Evolutionary conservation across 2,113 vertebrate species (phyloP), one percentile per base, ranked within the genome.

Genomic region (Formicarius rufipectus): DNA sequence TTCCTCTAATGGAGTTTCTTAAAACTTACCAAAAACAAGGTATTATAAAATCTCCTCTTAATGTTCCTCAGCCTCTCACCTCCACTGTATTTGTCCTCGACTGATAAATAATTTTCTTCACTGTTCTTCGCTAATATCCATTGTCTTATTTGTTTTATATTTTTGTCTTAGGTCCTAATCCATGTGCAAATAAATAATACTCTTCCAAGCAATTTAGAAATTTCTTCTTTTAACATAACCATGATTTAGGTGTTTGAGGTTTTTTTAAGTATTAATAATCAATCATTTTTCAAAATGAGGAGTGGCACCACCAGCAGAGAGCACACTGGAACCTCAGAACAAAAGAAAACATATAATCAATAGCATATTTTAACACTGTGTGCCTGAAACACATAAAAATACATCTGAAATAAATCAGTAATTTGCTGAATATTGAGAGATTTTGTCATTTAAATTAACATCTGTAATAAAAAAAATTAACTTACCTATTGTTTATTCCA

Each of bases 271-370:
- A 68, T 63, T 85, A 42, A 30, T 60, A 94, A 79, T 71, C 12
- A 8, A 75, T 92, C 9, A 31, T 60, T 85, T 96, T 89, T 92
- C n/a, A 53, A 89, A 91, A 92, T 91, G 50, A 87, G 64, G 31
- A 92, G 67, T 90, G 73, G 45, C 81, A 85, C 90, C 86, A 96
- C 94, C 93, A 96, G 81, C 91, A 95, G 92, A 96, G 94, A 95
- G 87, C 89, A 96, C 81, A 93, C 81, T 94, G 95, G 62, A 95
- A 95, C 93, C 78, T 95, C 67, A 89, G 77, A 93, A 81, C 84
- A 96, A 94, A 92, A 91, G 82, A 96, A 87, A 97, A 78, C 16
- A 90, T 71, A 85, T 97, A 96, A 88, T 93, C 62, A 67, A 67
- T 49, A 79, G 44, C 49, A 82, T 92, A 68, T 93, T 93, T 77